Conservation (phyloP, 2,113 vertebrate species). For the Micromys minutus region DNA sequence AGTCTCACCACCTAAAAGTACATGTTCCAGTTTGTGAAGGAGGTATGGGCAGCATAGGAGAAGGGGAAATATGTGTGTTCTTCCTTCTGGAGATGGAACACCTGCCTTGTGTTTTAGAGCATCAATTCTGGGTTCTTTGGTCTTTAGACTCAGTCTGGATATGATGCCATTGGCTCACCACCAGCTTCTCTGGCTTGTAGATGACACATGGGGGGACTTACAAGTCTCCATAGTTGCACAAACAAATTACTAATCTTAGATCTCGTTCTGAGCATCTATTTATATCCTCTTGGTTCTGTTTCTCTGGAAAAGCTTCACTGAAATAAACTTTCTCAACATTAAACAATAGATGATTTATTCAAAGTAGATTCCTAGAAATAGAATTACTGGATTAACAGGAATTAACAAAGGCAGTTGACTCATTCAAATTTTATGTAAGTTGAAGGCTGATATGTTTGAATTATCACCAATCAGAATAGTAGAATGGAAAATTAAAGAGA, state of each 20-base stretch:
- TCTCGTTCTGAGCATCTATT: not conserved
- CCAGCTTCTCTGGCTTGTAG: not conserved
- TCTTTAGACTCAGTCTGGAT: not conserved
- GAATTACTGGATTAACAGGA: constrained; percentile 15
- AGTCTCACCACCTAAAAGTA: not conserved
- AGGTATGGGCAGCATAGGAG: not conserved
- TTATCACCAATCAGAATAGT: not conserved
- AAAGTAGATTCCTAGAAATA: constrained; percentile 1
- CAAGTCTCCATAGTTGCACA: not conserved
- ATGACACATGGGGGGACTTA: not conserved
- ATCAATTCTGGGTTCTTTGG: not conserved
- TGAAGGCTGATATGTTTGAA: not conserved
- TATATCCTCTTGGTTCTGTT: not conserved
- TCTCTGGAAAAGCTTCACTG: constrained; percentile 3
- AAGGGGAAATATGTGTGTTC: not conserved
- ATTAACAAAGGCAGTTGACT: constrained; percentile 30
- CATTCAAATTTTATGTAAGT: constrained; percentile 11
- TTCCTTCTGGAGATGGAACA: not conserved
- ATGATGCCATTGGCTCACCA: not conserved
- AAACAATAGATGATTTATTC: constrained; percentile 21
- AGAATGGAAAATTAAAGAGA: not conserved
- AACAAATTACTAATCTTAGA: not conserved
- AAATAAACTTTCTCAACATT: constrained; percentile 1
- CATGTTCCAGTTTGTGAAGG: not conserved
- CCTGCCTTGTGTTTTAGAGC: not conserved